Evolutionary conservation across 1,140 invertebrate species (phyloP), one percentile per base, ranked within the genome.

Genomic region (Bombus confusus): DNA sequence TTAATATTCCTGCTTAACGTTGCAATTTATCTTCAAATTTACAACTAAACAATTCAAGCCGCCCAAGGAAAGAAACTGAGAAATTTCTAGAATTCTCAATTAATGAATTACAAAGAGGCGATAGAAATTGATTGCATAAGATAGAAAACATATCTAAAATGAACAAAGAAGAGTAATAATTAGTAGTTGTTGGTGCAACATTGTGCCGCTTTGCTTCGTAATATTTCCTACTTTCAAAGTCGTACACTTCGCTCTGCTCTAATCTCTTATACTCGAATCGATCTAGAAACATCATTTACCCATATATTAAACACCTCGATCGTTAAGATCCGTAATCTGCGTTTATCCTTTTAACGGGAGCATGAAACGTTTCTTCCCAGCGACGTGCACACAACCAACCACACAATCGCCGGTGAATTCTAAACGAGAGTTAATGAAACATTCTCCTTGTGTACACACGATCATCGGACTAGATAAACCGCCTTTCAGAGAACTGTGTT

Each of bases 341-440:
- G 34, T 79, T 66, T 66, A 43, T 66, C 77, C 41, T 79, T 79
- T 28, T 43, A 47, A 68, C 59, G 10, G 62, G 12, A 59, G 52
- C 39, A 68, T 52, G 69, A 80, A 80, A 64, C 39, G 22, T 10
- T 64, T 69, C 41, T 47, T 47, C 39, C 41, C 39, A 52, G 47
- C 47, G 18, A 52, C 6, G 25, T 41, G 13, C n/a, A 66, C 62
- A n/a, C n/a, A n/a, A 31, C 62, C 1, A 6, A 13, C 18, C 15
- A 22, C 34, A 62, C 13, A n/a, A n/a, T 43, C 18, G n/a, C 22
- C 57, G 18, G 34, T 64, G 43, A 66, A 62, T 62, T 59, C 59
- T 37, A 31, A 68, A 64, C 52, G 71, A 64, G 71, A 73, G 9
- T 72, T 57, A 83, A 69, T 34, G 34, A 59, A 79, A 84, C 66